Evolutionary conservation across 2,797 vertebrate species (phyloP).

Genomic region (Dendrocincla fuliginosa): DNA sequence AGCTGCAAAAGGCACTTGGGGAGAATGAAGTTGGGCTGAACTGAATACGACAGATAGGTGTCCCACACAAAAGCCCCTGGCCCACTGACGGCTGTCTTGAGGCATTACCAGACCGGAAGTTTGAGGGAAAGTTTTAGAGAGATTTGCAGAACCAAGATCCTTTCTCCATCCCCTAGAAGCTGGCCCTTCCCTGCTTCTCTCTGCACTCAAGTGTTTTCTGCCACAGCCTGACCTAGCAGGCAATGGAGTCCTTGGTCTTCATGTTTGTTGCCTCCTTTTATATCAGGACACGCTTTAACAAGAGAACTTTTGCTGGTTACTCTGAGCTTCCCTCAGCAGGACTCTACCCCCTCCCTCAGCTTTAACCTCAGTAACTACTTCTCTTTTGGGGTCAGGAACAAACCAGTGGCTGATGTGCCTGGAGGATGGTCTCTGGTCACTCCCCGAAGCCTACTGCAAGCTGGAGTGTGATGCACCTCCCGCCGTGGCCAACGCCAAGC

Average conservation of each 20-base stretch:
- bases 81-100: not conserved
- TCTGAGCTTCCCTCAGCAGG: not conserved
- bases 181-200: not conserved
- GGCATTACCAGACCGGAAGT: not conserved
- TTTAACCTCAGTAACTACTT: not conserved
- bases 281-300: not conserved
- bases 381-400: slow-evolving; percentile 79
- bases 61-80: not conserved
- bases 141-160: not conserved
- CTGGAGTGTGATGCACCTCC: slow-evolving; percentile 85
- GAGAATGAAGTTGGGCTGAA: not conserved
- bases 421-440: slow-evolving; percentile 94
- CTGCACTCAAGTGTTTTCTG: not conserved
- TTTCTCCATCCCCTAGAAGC: not conserved
- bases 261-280: not conserved
- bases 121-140: not conserved
- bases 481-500: slow-evolving; percentile 76
- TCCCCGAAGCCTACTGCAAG: slow-evolving; percentile 96
- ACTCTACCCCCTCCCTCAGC: not conserved
- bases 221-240: not conserved
- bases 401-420: slow-evolving; percentile 89
- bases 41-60: not conserved
- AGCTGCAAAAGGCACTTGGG: not conserved
- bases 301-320: not conserved
- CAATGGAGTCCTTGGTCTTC: fast-evolving